Conservation (phyloP, 2,797 vertebrate species). For the Sebastes nivosus region DNA sequence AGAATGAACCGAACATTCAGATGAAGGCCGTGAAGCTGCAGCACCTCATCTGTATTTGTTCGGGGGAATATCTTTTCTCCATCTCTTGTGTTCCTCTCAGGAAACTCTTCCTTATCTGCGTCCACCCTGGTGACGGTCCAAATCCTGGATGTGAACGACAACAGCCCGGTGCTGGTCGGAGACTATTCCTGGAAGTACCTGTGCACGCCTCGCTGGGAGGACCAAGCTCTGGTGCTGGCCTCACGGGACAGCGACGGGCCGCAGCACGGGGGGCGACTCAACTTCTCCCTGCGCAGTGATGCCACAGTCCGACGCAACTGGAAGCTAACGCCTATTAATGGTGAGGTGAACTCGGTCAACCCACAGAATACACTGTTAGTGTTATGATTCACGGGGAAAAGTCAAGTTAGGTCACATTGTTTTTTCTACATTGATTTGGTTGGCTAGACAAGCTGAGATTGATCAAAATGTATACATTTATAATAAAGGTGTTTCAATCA, state of each 20-base stretch:
- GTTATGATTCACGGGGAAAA: neutral
- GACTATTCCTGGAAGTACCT: slow-evolving; percentile 85
- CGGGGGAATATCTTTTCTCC: neutral
- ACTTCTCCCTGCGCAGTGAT: slow-evolving; percentile 86
- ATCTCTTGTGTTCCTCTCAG: slow-evolving; percentile 57
- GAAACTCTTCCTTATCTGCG: slow-evolving; percentile 81
- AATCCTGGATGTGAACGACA: slow-evolving; percentile 85
- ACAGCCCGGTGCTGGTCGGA: slow-evolving; percentile 81
- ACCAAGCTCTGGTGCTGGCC: slow-evolving; percentile 84
- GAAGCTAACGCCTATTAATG: slow-evolving; percentile 87
- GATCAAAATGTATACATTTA: neutral
- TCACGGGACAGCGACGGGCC: slow-evolving; percentile 81
- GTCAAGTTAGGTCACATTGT: neutral
- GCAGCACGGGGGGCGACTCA: slow-evolving; percentile 80
- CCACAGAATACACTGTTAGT: neutral
- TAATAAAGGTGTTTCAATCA: neutral
- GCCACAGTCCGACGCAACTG: slow-evolving; percentile 84
- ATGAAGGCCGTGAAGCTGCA: neutral
- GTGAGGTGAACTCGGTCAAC: slow-evolving; percentile 60
- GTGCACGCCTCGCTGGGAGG: slow-evolving; percentile 86
- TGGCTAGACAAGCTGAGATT: neutral
- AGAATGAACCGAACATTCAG: neutral
- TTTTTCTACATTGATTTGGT: neutral
- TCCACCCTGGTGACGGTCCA: slow-evolving; percentile 84
- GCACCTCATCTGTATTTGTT: neutral